A percentile compares a stretch with the other conserved stretches of the same genome.
These are phyloP conservation scores for Phenganax subtilis DNA, from an alignment of 92 coral and sea anemone species.

Conservation along the genomic window DNA sequence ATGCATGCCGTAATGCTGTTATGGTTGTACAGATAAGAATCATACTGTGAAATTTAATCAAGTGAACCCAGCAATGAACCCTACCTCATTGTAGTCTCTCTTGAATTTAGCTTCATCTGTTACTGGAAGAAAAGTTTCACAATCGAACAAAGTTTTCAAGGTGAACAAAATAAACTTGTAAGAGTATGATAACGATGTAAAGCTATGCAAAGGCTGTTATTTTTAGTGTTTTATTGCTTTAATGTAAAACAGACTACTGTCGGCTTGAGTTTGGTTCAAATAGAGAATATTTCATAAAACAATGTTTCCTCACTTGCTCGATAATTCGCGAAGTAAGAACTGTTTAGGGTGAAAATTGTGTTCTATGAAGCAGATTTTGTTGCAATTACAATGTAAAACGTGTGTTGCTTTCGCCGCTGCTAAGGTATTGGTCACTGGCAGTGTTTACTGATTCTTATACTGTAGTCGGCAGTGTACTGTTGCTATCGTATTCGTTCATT, in stretches of 20 bases:
- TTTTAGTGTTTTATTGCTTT: background rate
- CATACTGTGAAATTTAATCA: conserved; percentile 27
- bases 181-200: background rate
- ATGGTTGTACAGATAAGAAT: background rate
- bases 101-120: conserved; percentile 1
- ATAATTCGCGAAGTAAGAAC: background rate
- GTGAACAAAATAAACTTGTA: background rate
- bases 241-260: background rate
- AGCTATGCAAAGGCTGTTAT: background rate
- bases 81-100: background rate
- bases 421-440: no score
- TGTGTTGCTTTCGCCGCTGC: no score
- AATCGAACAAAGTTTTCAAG: background rate
- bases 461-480: no score
- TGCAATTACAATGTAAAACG: background rate
- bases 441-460: no score
- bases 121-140: background rate
- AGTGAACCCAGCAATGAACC: background rate
- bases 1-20: background rate
- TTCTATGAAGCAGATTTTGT: background rate
- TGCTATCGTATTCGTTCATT: no score
- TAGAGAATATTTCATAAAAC: background rate
- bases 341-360: background rate
- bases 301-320: conserved; percentile 2
- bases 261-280: background rate